Evolutionary conservation across 2,113 vertebrate genomes (phyloP).

Genomic region (Patagioenas fasciata): DNA sequence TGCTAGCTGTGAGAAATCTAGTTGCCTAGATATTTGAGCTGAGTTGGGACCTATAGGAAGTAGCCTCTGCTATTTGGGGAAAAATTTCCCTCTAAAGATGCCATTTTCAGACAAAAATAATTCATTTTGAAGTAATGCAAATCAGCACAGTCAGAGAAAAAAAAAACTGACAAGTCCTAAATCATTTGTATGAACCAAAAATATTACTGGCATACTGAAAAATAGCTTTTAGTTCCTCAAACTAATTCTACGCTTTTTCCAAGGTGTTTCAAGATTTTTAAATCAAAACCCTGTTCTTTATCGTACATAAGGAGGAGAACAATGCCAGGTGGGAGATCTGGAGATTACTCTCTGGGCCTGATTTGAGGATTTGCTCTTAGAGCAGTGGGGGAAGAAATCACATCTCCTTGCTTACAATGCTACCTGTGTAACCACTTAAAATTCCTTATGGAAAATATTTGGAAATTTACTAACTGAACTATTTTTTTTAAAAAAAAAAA

Average conservation of each 20-base stretch:
- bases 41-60: background rate
- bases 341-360: background rate
- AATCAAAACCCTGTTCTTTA: background rate
- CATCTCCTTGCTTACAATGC: background rate
- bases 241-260: background rate
- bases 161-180: background rate
- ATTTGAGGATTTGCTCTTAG: background rate
- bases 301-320: background rate
- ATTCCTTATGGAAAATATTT: background rate
- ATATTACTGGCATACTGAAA: background rate
- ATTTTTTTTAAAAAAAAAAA: background rate
- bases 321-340: background rate
- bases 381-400: background rate
- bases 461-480: background rate
- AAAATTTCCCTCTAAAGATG: background rate
- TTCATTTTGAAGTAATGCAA: background rate
- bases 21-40: background rate
- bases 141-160: background rate
- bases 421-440: background rate
- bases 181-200: background rate
- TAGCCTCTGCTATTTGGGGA: background rate
- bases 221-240: background rate
- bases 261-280: background rate
- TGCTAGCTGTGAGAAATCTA: background rate
- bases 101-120: background rate